Evolutionary conservation across 1,140 invertebrate species (phyloP), one percentile per base, ranked within the genome.

Genomic region (Eciton burchellii): DNA sequence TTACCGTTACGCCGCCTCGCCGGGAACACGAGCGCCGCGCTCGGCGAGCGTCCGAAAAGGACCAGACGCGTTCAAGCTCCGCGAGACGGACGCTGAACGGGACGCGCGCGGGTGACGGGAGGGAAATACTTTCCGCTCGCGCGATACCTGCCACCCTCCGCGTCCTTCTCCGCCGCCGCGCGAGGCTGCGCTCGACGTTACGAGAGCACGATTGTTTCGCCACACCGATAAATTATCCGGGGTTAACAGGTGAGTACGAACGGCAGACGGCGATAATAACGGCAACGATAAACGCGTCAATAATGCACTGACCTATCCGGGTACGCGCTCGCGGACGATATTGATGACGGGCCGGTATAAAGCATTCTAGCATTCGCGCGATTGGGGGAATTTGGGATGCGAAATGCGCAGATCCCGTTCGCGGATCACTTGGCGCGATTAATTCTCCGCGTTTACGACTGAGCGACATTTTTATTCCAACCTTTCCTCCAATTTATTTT

Each of bases 141-240:
- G 6, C 35, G 6, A 19, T 45, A 54, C 72, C 41, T 24, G 45
- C 52, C 41, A 29, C 24, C 35, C 59, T 54, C 19, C 47, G 26
- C 43, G 41, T 9, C 59, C 60, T 49, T 16, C 12, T 11, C 11
- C n/a, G n/a, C n/a, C n/a, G n/a, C n/a, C 47, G 59, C 77, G 12
- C 6, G 14, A 19, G 26, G 35, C 47, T 24, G 19, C 49, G 73
- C 49, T 62, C 45, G 83, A 86, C 85, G 77, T 90, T 90, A 89
- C 72, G 83, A 89, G 85, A 86, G 52, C 84, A 76, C 76, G 84
- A 85, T 77, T 73, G 83, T 87, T 88, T 79, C 65, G 43, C n/a
- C 77, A 65, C 57, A 56, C 88, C 89, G 84, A 91, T 90, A 90
- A 90, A 91, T 88, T 90, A 81, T 84, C 74, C 88, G 82, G 65